Base-by-base conservation (phyloP, 92 coral and sea anemone species). In the Muricea muricata region DNA sequence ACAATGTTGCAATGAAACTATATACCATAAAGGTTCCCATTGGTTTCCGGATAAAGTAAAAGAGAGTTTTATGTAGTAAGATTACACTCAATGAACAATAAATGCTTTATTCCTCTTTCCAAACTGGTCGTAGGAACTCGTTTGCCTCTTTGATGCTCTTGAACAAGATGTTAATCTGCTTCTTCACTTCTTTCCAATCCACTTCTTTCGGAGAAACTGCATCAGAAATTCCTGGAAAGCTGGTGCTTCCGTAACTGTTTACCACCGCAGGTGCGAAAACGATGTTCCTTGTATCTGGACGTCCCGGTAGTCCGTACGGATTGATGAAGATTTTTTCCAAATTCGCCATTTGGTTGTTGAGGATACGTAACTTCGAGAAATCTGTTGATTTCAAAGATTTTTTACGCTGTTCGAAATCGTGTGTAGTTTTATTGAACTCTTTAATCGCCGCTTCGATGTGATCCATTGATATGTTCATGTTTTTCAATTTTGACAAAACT, bases 141-240 rank as follows among this genome's bases (percentile, higher is more conserved):
- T 76, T 55, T 3, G 81, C 81, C 47, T 76, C 81, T 9, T 28
- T 29, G 24, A 76, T 55, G 33, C 81, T 76, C 81, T 76, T 76
- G 45, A 52, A 76, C 67, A 76, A 37, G 17, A 76, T 76, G 55
- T 76, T 76, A 30, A 91, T 85, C 70, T 91, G 94, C 34, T 75
- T 82, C 69, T 91, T 81, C 25, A 91, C 94, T 66, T 91, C 92
- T 10, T 69, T 47, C 94, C 94, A 91, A 24, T 85, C 72, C 20
- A 87, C 87, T 63, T 80, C 82, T 54, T 83, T 73, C 79, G 76
- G 82, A 14, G 87, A 89, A 12, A 91, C 79, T n/a, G 83, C 78
- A 55, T 91, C 94, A 70, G 91, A 74, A 46, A 91, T 80, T 31
- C 94, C 94, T 6, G 94, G 94, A 78, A 91, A 91, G 55, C 90